Evolutionary conservation across 2,888 invertebrate genomes (phyloP).

Genomic region (Drosophila neotestacea): DNA sequence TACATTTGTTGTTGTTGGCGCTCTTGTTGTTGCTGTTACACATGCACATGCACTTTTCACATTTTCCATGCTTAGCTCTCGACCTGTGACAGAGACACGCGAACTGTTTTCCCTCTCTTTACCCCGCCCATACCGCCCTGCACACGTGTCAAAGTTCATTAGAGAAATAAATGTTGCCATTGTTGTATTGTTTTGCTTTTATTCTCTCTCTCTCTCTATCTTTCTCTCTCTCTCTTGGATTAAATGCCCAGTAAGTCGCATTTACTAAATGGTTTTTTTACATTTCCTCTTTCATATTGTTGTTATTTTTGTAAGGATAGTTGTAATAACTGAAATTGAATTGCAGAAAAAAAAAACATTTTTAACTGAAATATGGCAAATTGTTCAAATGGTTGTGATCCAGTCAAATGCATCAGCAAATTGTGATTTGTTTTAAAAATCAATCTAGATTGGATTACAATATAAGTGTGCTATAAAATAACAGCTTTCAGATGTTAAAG

Average conservation of each 20-base stretch:
- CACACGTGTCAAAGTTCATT: constrained; percentile 76
- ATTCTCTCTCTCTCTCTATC: background rate
- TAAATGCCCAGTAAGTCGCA: constrained; percentile 23
- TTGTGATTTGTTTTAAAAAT: constrained; percentile 15
- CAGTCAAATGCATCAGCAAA: constrained; percentile 20
- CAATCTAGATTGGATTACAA: background rate
- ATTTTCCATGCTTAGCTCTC: constrained; percentile 54
- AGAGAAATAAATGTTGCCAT: constrained; percentile 59
- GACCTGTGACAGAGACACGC: constrained; percentile 72
- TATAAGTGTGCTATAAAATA: background rate
- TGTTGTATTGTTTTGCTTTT: background rate
- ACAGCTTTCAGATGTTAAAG: too few relatives aligned
- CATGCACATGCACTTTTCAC: constrained; percentile 55
- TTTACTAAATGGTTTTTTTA: constrained; percentile 57
- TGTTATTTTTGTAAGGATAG: background rate
- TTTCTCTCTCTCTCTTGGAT: background rate
- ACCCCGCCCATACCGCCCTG: constrained; percentile 1
- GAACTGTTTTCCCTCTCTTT: constrained; percentile 29
- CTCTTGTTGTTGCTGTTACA: constrained; percentile 31
- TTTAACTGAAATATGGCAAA: constrained; percentile 23
- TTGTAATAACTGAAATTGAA: constrained; percentile 34
- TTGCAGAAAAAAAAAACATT: constrained; percentile 1
- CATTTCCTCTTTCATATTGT: constrained; percentile 12
- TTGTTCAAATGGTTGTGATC: constrained; percentile 37
- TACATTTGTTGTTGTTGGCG: constrained; percentile 25